Conservation (phyloP, 2,113 vertebrate genomes). For the Chamaetylas fuelleborni region DNA sequence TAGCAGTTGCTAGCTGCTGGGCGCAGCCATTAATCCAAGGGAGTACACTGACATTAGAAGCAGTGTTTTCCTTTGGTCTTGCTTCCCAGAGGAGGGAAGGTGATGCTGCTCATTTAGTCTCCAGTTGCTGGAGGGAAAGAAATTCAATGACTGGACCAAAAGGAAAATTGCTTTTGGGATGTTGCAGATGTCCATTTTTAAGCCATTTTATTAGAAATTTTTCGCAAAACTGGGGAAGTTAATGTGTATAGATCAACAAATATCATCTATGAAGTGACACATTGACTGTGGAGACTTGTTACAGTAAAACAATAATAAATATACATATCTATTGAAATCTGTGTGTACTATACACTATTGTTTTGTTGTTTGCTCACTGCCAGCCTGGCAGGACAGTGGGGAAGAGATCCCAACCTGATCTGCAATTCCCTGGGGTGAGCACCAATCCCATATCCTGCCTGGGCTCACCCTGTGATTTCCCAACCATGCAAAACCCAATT, state of each 20-base stretch:
- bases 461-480: fast-evolving
- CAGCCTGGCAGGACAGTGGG: not conserved
- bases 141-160: not conserved
- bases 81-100: not conserved
- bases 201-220: not conserved
- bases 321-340: not conserved
- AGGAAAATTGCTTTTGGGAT: not conserved
- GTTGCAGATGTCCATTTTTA: not conserved
- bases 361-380: not conserved
- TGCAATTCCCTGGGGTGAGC: not conserved
- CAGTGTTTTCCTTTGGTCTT: not conserved
- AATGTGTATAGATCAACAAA: not conserved
- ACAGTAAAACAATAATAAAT: not conserved
- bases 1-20: not conserved
- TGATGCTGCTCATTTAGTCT: not conserved
- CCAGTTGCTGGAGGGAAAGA: not conserved
- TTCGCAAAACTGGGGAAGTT: not conserved
- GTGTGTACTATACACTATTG: not conserved
- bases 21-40: not conserved
- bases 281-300: not conserved
- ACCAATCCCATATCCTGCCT: fast-evolving
- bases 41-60: not conserved
- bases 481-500: not conserved
- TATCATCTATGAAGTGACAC: fast-evolving
- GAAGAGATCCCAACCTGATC: not conserved